Conservation (phyloP, 2,888 invertebrate genomes). For the Amblyteles armatorius region DNA sequence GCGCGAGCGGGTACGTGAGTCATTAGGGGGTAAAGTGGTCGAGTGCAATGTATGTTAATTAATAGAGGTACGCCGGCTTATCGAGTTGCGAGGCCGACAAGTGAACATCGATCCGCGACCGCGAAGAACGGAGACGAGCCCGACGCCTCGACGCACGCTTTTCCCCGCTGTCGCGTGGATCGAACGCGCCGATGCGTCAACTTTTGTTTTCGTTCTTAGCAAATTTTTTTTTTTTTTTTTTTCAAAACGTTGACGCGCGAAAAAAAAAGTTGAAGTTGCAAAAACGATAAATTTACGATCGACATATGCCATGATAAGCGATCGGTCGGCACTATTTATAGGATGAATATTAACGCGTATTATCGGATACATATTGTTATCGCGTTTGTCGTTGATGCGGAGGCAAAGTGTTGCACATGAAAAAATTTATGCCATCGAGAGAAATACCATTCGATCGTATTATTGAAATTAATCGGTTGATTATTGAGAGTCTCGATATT, state of each 20-base stretch:
- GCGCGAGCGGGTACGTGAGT: slow-evolving; percentile 12
- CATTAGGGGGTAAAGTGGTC: slow-evolving; percentile 21
- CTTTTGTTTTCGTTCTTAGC: not conserved
- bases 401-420: not conserved
- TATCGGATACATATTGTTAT: slow-evolving; percentile 44
- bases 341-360: slow-evolving; percentile 31
- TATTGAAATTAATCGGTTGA: not conserved
- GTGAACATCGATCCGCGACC: slow-evolving; percentile 13
- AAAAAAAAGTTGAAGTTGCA: not conserved
- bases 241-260: not conserved
- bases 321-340: slow-evolving; percentile 34
- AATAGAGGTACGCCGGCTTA: slow-evolving; percentile 47
- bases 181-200: not conserved
- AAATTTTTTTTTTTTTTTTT: not conserved
- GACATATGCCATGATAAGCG: slow-evolving; percentile 50
- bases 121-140: not conserved
- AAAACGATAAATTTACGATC: slow-evolving; percentile 36
- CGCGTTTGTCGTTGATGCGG: slow-evolving; percentile 36
- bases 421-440: not conserved
- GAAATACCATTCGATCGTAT: not conserved
- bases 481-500: not conserved
- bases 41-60: slow-evolving; percentile 47
- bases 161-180: not conserved
- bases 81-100: slow-evolving; percentile 20
- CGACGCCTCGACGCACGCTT: not conserved